Evolutionary conservation across 2,888 invertebrate species (phyloP), one percentile per base, ranked within the genome.

Genomic region (Pristionchus japonicus): DNA sequence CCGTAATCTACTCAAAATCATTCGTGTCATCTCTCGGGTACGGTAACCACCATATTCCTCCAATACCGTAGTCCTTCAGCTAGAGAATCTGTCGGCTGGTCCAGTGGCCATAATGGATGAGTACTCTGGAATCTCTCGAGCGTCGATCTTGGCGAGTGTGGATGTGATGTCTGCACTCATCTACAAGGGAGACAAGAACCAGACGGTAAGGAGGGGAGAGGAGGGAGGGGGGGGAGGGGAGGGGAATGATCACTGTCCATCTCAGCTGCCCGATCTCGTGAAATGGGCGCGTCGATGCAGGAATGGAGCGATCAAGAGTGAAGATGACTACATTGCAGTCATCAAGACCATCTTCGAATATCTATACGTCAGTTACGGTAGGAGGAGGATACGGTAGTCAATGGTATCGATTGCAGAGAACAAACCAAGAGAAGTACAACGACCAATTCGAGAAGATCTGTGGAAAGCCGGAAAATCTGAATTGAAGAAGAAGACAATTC

Each of bases 321-420:
- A 83, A 7, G 82, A 83, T 9, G 82, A 83, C 20, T 83, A 83
- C 20, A 15, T 83, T 11, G 9, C 52, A 20, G 37, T 83, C 17
- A 83, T 83, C 82, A 83, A 83, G 82, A 83, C 82, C 3, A 49
- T 83, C 34, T 52, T 83, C 15, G 82, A 83, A 15, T 83, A 83
- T 34, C 34, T 83, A 49, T 52, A 52, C 52, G 82, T 83, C 7
- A 83, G 82, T 77, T 3, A 34, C 34, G 1, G 34, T 64, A n/a
- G 9, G 4, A 7, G 7, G 3, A 23, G 31, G 13, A 27, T 27
- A 67, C 37, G 7, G n/a, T 9, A 7, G 4, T 34, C 34, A 20
- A 31, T 83, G 31, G 7, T 52, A 20, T 83, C 20, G 31, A 47
- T 83, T 83, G 20, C 52, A 83, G 82, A 83, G 82, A 52, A 83